A percentile compares a stretch with the other conserved stretches of the same genome.
phyloP scores from a whole-genome alignment of 2,113 vertebrate genomes.

The Amazona guildingii region DNA sequence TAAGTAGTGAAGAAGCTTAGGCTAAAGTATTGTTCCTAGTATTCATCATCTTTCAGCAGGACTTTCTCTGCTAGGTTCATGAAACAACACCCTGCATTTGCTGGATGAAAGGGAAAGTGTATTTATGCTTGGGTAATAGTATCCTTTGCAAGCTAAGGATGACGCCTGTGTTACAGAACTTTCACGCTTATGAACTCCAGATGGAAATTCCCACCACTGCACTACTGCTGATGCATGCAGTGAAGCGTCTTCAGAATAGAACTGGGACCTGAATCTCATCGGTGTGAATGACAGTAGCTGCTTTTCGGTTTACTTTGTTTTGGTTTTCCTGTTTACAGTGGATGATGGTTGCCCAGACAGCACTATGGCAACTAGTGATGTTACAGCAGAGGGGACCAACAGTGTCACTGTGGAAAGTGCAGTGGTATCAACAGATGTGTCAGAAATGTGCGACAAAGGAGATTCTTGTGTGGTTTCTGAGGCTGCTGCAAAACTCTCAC shows the following conservation, averaged over 20 bases:
- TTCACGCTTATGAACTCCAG: constrained; percentile 25
- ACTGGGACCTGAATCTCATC: neutral
- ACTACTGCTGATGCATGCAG: neutral
- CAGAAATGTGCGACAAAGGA: constrained; percentile 71
- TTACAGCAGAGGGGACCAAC: constrained; percentile 77
- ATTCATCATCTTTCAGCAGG: neutral
- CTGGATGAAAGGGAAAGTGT: neutral
- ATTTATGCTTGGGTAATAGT: neutral
- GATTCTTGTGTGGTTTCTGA: constrained; percentile 45
- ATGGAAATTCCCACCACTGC: neutral
- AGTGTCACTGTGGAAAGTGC: constrained; percentile 79
- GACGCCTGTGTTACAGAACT: neutral
- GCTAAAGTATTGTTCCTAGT: neutral
- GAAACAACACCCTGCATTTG: neutral
- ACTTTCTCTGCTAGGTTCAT: neutral
- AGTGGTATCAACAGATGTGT: constrained; percentile 75
- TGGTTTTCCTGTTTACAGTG: constrained; percentile 73
- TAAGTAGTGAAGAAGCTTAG: neutral
- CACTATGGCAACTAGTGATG: constrained; percentile 72
- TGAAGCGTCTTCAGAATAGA: neutral
- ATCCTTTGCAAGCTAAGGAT: neutral
- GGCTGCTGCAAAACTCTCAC: constrained; percentile 82
- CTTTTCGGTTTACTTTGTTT: neutral
- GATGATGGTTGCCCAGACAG: constrained; percentile 80
- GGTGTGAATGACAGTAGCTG: neutral